Evolutionary conservation across 2,113 vertebrate species (phyloP).

Genomic region (Notothenia coriiceps): DNA sequence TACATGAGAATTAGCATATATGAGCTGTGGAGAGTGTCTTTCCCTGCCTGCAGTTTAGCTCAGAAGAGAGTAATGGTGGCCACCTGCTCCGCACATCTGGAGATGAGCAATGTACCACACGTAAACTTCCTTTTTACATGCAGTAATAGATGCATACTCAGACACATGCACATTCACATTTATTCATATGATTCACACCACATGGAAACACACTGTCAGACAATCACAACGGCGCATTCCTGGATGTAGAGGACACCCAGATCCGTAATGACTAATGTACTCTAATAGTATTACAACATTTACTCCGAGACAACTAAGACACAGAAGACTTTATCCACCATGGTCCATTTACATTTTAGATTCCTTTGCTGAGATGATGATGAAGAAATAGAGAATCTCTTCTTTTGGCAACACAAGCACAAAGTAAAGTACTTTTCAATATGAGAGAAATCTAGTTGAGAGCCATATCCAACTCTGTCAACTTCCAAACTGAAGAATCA

Average conservation of each 20-base stretch:
- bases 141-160: slow-evolving; percentile 26
- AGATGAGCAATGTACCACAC: slow-evolving; percentile 28
- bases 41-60: slow-evolving; percentile 29
- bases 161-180: slow-evolving; percentile 29
- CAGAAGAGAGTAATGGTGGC: slow-evolving; percentile 48
- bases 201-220: slow-evolving; percentile 26
- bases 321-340: slow-evolving; percentile 29
- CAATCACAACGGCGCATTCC: slow-evolving; percentile 15
- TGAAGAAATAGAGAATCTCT: slow-evolving; percentile 19
- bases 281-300: slow-evolving; percentile 14
- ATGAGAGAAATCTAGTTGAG: slow-evolving; percentile 38
- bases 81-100: slow-evolving; percentile 72
- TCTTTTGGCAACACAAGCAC: slow-evolving; percentile 10
- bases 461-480: not conserved
- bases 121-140: not conserved
- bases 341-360: slow-evolving; percentile 35
- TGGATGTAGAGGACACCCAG: slow-evolving; percentile 16
- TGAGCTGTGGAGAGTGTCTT: slow-evolving; percentile 24
- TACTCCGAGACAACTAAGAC: slow-evolving; percentile 23
- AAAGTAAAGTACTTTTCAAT: slow-evolving; percentile 1
- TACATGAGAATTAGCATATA: slow-evolving; percentile 24
- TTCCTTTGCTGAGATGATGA: slow-evolving; percentile 31
- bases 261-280: slow-evolving; percentile 18
- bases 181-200: slow-evolving; percentile 37
- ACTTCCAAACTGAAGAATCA: not conserved